These are phyloP conservation scores for Campoletis sonorensis DNA, from an alignment of 1,140 invertebrate species.

Conservation along the genomic window DNA sequence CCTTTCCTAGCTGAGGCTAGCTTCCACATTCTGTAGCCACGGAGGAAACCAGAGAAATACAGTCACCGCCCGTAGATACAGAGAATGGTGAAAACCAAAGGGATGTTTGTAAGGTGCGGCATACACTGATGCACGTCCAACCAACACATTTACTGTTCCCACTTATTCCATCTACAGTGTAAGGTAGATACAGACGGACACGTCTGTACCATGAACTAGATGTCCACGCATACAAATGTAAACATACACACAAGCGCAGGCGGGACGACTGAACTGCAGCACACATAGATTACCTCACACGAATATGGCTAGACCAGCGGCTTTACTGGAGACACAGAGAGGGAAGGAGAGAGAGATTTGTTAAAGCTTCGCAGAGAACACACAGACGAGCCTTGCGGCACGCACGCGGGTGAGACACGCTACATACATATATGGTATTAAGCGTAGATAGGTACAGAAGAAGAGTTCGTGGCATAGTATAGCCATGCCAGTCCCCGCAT, in stretches of 20 bases:
- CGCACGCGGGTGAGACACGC: slow-evolving; percentile 22
- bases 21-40: slow-evolving; percentile 50
- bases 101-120: slow-evolving; percentile 51
- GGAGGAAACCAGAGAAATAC: slow-evolving; percentile 50
- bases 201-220: slow-evolving; percentile 4
- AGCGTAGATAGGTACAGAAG: slow-evolving; percentile 32
- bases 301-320: not conserved
- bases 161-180: not conserved
- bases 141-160: slow-evolving; percentile 1
- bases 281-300: not conserved
- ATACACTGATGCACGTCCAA: slow-evolving; percentile 35
- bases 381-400: not conserved
- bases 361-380: slow-evolving; percentile 33
- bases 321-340: slow-evolving; percentile 7
- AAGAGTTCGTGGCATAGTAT: slow-evolving; percentile 37
- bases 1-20: slow-evolving; percentile 7
- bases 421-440: slow-evolving; percentile 4
- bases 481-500: slow-evolving; percentile 40
- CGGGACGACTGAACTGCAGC: too few relatives aligned
- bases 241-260: not conserved
- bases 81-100: slow-evolving; percentile 22
- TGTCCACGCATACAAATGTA: not conserved
- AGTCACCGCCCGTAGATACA: not conserved
- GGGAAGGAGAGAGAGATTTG: not conserved
- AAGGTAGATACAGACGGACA: not conserved